A percentile compares a stretch with the other conserved stretches of the same genome.
Conservation (phyloP, 2,888 invertebrate species). For the Caenorhabditis sinica region DNA sequence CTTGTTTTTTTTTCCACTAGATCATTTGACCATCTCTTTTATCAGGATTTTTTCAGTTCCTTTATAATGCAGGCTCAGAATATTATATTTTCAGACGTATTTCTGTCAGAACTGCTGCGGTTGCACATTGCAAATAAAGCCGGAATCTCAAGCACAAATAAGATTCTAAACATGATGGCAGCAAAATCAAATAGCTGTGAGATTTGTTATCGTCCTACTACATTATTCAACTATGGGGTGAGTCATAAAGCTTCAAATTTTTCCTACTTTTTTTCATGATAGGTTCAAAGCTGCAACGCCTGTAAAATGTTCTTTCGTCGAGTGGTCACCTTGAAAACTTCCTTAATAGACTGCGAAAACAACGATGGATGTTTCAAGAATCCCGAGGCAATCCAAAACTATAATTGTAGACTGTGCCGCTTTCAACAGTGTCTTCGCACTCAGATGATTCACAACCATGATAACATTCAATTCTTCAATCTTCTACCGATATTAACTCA, state of each 20-base stretch:
- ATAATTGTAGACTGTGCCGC: neutral
- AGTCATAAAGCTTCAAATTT: neutral
- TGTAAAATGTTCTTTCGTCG: conserved; percentile 13
- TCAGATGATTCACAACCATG: neutral
- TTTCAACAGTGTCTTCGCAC: conserved; percentile 4
- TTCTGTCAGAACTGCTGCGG: no score
- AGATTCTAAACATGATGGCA: neutral
- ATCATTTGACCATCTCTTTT: no score
- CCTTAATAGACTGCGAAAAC: neutral
- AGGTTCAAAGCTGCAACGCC: neutral
- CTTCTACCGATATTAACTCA: neutral
- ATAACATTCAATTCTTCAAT: neutral
- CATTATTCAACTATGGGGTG: conserved; percentile 1
- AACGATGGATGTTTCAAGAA: neutral
- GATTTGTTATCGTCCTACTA: neutral
- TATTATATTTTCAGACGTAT: no score
- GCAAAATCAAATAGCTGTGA: neutral
- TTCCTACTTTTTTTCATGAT: neutral
- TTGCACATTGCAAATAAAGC: no score
- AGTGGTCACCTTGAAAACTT: neutral
- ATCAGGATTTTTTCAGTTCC: no score
- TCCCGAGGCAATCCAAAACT: neutral
- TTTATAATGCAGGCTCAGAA: no score
- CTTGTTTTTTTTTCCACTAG: no score
- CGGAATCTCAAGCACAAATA: no score